These are phyloP conservation scores for Pollachius pollachius DNA, from an alignment of 2,113 vertebrate species.

Conservation along the genomic window DNA sequence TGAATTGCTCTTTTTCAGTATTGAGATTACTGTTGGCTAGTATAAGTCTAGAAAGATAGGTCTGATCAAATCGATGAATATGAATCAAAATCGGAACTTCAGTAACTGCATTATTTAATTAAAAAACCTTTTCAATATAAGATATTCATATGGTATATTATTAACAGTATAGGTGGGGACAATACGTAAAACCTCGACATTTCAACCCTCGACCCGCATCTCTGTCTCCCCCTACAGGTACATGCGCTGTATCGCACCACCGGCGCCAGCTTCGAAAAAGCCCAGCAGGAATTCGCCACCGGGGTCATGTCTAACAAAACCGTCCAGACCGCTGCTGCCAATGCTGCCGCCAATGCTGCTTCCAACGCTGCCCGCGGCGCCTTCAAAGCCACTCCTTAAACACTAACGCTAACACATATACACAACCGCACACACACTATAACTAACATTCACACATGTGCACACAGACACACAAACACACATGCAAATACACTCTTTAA, in stretches of 20 bases:
- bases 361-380: slow-evolving; percentile 87
- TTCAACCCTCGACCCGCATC: background rate
- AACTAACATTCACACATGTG: background rate
- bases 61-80: background rate
- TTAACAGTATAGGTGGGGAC: background rate
- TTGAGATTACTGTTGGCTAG: too few species aligned
- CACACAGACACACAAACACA: slow-evolving; percentile 16
- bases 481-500: slow-evolving; percentile 12
- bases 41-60: too few species aligned
- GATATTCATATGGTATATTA: background rate
- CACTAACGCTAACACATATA: background rate
- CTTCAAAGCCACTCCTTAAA: slow-evolving; percentile 79
- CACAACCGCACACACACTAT: slow-evolving; percentile 2
- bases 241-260: slow-evolving; percentile 95
- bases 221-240: slow-evolving; percentile 72
- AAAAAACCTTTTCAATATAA: background rate
- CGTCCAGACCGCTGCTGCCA: slow-evolving; percentile 94
- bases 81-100: background rate
- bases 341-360: slow-evolving; percentile 78
- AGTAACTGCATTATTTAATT: background rate
- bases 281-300: slow-evolving; percentile 96
- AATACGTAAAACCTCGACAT: background rate
- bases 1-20: too few species aligned
- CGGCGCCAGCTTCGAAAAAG: slow-evolving; percentile 97
- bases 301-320: slow-evolving; percentile 99